phyloP scores from a whole-genome alignment of 2,888 invertebrate genomes.

The Halictus ligatus region DNA sequence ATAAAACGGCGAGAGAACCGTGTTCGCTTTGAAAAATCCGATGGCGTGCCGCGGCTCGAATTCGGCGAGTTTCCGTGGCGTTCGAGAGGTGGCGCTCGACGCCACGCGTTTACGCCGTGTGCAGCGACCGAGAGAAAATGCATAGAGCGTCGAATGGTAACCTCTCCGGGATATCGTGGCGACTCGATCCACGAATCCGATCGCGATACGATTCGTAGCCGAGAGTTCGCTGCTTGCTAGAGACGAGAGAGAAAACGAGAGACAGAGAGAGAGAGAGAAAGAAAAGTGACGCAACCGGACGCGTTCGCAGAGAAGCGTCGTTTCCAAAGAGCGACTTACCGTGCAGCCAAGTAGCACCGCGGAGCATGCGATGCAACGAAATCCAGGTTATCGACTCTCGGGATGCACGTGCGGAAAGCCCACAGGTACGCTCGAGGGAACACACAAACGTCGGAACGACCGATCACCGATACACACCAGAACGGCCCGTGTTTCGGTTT shows the following conservation, averaged over 20 bases:
- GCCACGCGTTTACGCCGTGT: not conserved
- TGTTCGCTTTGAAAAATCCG: constrained; percentile 8
- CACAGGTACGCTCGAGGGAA: constrained; percentile 13
- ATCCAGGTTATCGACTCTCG: constrained; percentile 78
- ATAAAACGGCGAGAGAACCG: not conserved
- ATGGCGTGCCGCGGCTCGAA: not conserved
- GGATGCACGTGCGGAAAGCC: constrained; percentile 52
- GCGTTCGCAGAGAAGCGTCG: not conserved
- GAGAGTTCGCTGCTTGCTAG: not conserved
- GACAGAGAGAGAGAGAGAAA: not conserved
- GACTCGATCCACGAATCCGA: not conserved
- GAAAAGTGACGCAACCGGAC: not conserved
- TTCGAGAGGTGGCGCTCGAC: constrained; percentile 40
- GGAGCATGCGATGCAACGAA: constrained; percentile 72
- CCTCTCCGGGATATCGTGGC: constrained; percentile 2
- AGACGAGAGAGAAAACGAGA: not conserved
- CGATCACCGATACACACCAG: not conserved
- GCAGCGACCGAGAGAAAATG: constrained; percentile 7
- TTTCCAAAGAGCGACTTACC: constrained; percentile 75
- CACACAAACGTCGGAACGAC: not conserved
- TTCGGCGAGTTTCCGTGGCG: not conserved
- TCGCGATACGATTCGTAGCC: not conserved
- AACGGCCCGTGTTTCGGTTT: not conserved
- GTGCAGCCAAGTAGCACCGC: constrained; percentile 74
- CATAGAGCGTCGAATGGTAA: constrained; percentile 17